A percentile compares a stretch with the other conserved stretches of the same genome.
Conservation (phyloP, 2,113 vertebrate genomes). For the Rhinichthys klamathensis region DNA sequence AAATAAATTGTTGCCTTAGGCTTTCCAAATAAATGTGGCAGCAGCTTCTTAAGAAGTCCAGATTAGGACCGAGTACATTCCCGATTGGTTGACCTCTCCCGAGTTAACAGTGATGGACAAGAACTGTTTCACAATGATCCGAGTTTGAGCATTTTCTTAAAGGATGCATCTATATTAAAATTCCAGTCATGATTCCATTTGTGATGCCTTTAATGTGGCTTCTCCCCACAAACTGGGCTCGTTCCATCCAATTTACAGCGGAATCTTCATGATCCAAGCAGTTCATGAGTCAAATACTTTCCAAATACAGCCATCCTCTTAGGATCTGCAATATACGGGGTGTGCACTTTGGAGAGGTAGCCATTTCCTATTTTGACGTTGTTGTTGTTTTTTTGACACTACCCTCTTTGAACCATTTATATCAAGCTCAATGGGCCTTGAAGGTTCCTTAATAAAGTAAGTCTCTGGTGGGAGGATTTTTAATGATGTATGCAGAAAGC, state of each 20-base stretch:
- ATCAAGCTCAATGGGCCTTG: constrained; percentile 50
- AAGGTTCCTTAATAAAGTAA: constrained; percentile 43
- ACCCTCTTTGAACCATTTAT: constrained; percentile 48
- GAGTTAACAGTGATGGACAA: neutral
- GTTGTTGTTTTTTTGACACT: constrained; percentile 47
- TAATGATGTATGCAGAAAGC: constrained; percentile 45
- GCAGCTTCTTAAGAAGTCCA: neutral
- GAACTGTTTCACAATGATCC: constrained; percentile 27
- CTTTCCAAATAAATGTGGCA: neutral
- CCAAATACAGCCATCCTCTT: constrained; percentile 43
- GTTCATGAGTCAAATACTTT: constrained; percentile 47
- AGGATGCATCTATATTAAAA: constrained; percentile 55
- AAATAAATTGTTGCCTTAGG: neutral
- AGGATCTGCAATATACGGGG: constrained; percentile 44
- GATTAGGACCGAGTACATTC: neutral
- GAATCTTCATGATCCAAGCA: constrained; percentile 52
- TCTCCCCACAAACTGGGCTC: constrained; percentile 38
- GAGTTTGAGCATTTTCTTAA: constrained; percentile 28
- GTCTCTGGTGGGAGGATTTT: constrained; percentile 34
- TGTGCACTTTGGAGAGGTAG: constrained; percentile 51
- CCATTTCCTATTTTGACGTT: constrained; percentile 48
- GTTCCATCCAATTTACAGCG: constrained; percentile 45
- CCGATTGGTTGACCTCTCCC: neutral
- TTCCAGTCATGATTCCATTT: constrained; percentile 56
- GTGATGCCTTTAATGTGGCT: constrained; percentile 51